Evolutionary conservation across 2,113 vertebrate genomes (phyloP).

Genomic region (Paramisgurnus dabryanus): DNA sequence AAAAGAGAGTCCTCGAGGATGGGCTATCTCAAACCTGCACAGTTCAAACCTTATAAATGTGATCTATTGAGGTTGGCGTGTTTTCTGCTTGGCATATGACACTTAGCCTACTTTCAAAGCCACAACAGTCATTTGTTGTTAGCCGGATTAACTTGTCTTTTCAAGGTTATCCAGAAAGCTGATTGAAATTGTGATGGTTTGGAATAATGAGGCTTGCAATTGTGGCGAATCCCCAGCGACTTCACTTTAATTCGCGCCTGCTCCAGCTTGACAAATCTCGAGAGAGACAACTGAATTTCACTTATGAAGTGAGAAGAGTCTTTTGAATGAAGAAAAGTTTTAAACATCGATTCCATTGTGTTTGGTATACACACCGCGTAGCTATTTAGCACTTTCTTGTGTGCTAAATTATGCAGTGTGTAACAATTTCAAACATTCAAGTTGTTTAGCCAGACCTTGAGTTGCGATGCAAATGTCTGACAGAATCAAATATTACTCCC

Average conservation of each 20-base stretch:
- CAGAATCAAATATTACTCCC: not conserved
- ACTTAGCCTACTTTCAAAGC: not conserved
- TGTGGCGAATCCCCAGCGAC: conserved; percentile 12
- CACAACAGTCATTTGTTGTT: not conserved
- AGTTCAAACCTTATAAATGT: not conserved
- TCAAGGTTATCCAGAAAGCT: conserved; percentile 47
- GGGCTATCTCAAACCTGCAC: not conserved
- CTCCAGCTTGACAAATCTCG: conserved; percentile 7
- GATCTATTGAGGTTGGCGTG: not conserved
- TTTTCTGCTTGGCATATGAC: not conserved
- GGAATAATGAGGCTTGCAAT: conserved; percentile 49
- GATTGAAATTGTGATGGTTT: conserved; percentile 40
- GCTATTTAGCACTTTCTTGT: conserved; percentile 17
- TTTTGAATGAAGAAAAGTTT: not conserved
- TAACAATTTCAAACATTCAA: conserved; percentile 10
- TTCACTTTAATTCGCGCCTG: conserved; percentile 25
- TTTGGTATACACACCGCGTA: not conserved
- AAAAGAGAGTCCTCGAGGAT: not conserved
- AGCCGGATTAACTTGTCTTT: conserved; percentile 29
- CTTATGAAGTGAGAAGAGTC: conserved; percentile 19
- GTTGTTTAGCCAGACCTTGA: not conserved
- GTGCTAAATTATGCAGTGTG: conserved; percentile 33
- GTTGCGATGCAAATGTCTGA: not conserved
- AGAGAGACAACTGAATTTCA: not conserved
- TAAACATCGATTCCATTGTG: not conserved